These are phyloP conservation scores for Orthonychiurus folsomi DNA, from an alignment of 2,888 invertebrate genomes.

Conservation along the genomic window DNA sequence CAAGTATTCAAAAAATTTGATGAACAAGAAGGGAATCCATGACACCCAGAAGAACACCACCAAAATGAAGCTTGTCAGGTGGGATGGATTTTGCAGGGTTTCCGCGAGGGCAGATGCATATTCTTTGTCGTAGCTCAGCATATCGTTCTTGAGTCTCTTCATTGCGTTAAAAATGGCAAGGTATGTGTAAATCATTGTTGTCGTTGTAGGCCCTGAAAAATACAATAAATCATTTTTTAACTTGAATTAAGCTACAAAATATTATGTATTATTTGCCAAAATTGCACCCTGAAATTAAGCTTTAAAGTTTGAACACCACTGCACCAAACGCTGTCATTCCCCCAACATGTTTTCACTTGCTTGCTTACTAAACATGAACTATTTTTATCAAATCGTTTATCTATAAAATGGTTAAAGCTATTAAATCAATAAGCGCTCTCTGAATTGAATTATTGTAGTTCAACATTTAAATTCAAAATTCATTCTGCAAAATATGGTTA, in stretches of 20 bases:
- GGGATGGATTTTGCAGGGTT: conserved; percentile 85
- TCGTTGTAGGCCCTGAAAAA: conserved; percentile 62
- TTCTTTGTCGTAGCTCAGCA: conserved; percentile 84
- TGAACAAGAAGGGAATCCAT: conserved; percentile 83
- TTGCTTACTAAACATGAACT: no score
- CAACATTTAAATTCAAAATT: no score
- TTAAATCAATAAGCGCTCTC: no score
- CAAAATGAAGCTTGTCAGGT: conserved; percentile 89
- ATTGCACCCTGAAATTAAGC: no score
- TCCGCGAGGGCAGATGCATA: conserved; percentile 82
- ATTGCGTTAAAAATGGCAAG: conserved; percentile 90
- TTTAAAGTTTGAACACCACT: no score
- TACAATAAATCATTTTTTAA: not conserved
- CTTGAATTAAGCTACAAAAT: not conserved
- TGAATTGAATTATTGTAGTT: no score
- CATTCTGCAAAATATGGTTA: no score
- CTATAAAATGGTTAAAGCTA: no score
- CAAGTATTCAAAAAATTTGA: conserved; percentile 62
- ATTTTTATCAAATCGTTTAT: no score
- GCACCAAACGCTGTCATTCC: no score
- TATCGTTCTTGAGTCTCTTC: conserved; percentile 70
- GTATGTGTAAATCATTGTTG: conserved; percentile 90
- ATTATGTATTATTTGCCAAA: no score
- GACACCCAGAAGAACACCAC: conserved; percentile 84
- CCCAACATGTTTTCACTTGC: no score